Base-by-base conservation (phyloP, 2,797 vertebrate species). In the Hirundo rustica region DNA sequence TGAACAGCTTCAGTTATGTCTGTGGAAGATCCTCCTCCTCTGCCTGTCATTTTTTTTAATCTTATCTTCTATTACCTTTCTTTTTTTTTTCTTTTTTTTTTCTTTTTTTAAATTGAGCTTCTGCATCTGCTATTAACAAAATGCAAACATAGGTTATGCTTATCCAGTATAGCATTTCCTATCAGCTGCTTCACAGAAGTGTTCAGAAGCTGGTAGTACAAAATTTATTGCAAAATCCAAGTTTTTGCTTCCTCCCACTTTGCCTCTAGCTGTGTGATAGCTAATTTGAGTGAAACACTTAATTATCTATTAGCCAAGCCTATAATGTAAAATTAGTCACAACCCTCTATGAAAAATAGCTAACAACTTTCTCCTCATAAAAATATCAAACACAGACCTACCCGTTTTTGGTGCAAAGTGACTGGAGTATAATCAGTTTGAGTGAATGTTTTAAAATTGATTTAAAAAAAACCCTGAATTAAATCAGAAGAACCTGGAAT, bases 271-370 rank as follows among this genome's bases (percentile, higher is more conserved):
- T 92, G 87, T 70, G 62, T 75, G 80, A 88, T 40, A 93, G 55
- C 73, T 94, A 94, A 96, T 96, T 94, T 93, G 94, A 95, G 83
- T 94, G 92, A 91, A 94, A 93, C 70, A 88, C 73, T 68, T 96
- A 94, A 96, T 96, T 95, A 93, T 95, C 87, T 95, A 92, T 97
- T 96, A 96, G 91, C 91, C 66, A 92, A 86, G 85, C 73, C 71
- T 94, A 81, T 95, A 94, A 95, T 70, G 92, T 75, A 93, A 86
- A 96, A 95, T 97, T 95, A 93, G 93, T 84, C 82, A 94, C 79
- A 91, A 58, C 40, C 48, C 8, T 84, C 82, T 83, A 34, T 91
- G 82, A 94, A 93, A 96, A 95, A 89, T 75, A 62, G 76, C 79
- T 94, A 84, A 94, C 93, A 94, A 93, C 40, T 86, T 95, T 70